A percentile compares a stretch with the other conserved stretches of the same genome.
phyloP scores from a whole-genome alignment of 2,113 vertebrate species.

The Rhinolophus sinicus region DNA sequence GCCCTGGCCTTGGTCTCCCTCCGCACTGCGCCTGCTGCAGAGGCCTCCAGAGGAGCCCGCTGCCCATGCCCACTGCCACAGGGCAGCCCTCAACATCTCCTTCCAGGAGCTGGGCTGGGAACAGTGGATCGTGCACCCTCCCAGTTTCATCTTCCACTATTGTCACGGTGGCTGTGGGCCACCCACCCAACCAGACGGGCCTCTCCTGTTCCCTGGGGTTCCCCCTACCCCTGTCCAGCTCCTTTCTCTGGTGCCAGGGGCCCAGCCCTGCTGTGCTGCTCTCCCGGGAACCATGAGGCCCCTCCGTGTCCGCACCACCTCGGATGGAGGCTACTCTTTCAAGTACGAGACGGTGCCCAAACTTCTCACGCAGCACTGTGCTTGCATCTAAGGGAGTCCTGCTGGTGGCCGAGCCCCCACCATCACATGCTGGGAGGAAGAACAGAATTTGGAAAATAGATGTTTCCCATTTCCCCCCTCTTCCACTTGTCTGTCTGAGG shows the following conservation, averaged over 20 bases:
- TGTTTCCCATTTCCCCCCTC: not conserved
- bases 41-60: constrained; percentile 84
- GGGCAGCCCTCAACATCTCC: constrained; percentile 90
- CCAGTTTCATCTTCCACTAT: constrained; percentile 92
- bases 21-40: constrained; percentile 88
- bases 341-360: constrained; percentile 94
- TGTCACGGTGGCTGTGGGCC: constrained; percentile 92
- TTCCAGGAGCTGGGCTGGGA: constrained; percentile 96
- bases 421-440: not conserved
- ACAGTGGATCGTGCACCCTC: constrained; percentile 94
- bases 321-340: constrained; percentile 94
- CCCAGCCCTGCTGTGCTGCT: constrained; percentile 92
- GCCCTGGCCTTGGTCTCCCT: constrained; percentile 89
- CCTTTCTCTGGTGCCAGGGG: constrained; percentile 84
- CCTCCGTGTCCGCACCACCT: constrained; percentile 92
- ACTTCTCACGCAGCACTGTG: constrained; percentile 93
- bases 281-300: constrained; percentile 92
- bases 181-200: not conserved
- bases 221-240: constrained; percentile 82
- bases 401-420: not conserved
- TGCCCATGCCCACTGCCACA: constrained; percentile 86
- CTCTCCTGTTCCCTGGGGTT: not conserved
- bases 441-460: not conserved
- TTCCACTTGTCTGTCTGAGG: not conserved
- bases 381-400: constrained; percentile 86